Evolutionary conservation across 2,113 vertebrate genomes (phyloP).

Genomic region (Mesembrinibis cayennensis): DNA sequence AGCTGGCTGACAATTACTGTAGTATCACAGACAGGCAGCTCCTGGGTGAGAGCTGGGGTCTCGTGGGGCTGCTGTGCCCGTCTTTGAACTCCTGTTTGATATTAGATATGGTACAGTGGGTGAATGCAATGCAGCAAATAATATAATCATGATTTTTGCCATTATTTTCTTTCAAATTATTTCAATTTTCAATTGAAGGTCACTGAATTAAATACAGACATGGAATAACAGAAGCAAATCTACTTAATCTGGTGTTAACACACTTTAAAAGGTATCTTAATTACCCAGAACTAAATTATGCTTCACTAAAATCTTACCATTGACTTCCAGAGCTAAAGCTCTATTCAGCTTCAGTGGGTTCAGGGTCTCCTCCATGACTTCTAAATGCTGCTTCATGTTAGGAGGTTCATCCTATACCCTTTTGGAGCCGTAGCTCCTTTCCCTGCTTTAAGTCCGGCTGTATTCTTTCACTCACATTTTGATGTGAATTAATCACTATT

Average conservation of each 20-base stretch:
- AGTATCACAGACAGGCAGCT: not conserved
- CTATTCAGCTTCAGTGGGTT: not conserved
- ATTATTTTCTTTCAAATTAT: not conserved
- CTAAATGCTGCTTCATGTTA: not conserved
- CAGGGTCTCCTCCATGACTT: not conserved
- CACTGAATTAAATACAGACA: not conserved
- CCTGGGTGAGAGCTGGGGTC: not conserved
- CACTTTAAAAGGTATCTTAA: not conserved
- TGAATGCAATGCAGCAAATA: not conserved
- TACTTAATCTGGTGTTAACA: not conserved
- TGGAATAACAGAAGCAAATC: not conserved
- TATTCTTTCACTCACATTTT: not conserved
- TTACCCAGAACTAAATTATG: not conserved
- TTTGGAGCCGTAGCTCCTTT: not conserved
- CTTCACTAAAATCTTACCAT: not conserved
- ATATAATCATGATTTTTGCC: not conserved
- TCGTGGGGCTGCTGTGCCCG: rapidly evolving
- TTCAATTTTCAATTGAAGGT: not conserved
- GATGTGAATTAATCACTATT: not conserved
- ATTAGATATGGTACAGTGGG: not conserved
- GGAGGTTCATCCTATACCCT: not conserved
- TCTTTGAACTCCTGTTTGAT: not conserved
- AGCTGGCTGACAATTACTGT: not conserved
- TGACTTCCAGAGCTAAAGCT: not conserved
- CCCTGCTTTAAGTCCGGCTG: not conserved